phyloP scores from a whole-genome alignment of 1,140 invertebrate species.

The Tetragonula clypearis region DNA sequence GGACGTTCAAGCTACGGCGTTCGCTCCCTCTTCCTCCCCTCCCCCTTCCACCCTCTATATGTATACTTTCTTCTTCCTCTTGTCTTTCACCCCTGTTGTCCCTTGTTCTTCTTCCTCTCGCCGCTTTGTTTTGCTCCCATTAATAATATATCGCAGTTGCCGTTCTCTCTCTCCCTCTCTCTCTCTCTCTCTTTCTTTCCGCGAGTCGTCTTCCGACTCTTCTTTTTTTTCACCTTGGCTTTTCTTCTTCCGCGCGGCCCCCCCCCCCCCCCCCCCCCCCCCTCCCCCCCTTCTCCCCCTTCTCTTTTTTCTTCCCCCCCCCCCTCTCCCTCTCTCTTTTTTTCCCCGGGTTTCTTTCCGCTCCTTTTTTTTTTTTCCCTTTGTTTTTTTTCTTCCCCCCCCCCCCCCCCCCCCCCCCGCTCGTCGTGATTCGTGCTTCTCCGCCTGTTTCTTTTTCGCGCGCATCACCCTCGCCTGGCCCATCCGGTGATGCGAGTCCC shows the following conservation, averaged over 20 bases:
- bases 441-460: constrained; percentile 3
- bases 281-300: not conserved
- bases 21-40: not conserved
- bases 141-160: constrained; percentile 78
- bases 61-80: not conserved
- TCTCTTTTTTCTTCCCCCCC: no score
- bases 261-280: constrained; percentile 4
- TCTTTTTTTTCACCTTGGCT: constrained; percentile 54
- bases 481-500: constrained; percentile 59
- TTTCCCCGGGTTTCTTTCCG: no score
- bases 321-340: no score
- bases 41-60: not conserved
- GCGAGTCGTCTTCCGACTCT: not conserved
- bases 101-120: constrained; percentile 67
- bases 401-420: no score
- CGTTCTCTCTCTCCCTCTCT: constrained; percentile 22
- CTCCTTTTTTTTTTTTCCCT: no score
- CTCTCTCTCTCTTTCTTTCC: no score
- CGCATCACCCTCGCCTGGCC: constrained; percentile 53
- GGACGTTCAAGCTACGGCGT: constrained; percentile 2
- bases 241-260: not conserved
- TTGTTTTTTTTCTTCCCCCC: no score
- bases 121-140: constrained; percentile 74
- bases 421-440: not conserved
- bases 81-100: constrained; percentile 60